Evolutionary conservation across 2,113 vertebrate genomes (phyloP), one percentile per base, ranked within the genome.

Genomic region (Pituophis catenifer): DNA sequence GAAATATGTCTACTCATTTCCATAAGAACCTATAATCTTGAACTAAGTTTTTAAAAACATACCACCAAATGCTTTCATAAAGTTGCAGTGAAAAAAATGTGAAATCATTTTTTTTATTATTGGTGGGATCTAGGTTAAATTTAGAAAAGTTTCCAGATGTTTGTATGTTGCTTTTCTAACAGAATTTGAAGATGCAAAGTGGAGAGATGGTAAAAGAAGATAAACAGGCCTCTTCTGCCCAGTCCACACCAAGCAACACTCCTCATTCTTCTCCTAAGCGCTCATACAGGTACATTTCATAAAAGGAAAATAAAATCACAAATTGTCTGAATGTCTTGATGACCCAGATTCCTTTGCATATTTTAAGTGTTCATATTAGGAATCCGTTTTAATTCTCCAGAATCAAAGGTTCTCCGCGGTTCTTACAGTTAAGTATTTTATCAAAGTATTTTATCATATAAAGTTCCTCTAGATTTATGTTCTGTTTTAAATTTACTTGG

Each of bases 111-210:
- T 29, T 81, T 54, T 52, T 33, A 48, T n/a, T 53, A 23, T 81
- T 48, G 2, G 2, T 21, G 26, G 90, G 9, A 93, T 5, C n/a
- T n/a, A 13, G 86, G 50, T 48, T 23, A 93, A 8, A 59, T 90
- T 38, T 50, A 94, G 89, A 93, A 93, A 89, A 89, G 12, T 52
- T 50, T 93, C 10, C 57, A 94, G 29, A 70, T 93, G 91, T 90
- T 52, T 89, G 2, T 94, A 24, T 54, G 95, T 94, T 81, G 2
- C 13, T 70, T 57, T 95, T 26, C 26, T 81, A 93, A 94, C 97
- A 99, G 99, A 99, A 98, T 96, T 96, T 99, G 96, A 99, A 98
- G 96, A 98, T 99, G 95, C 98, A 99, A 97, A 98, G 97, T 75
- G 98, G 98, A 96, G 99, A 99, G 93, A 94, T 53, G 24, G 52